phyloP scores from a whole-genome alignment of 1,140 invertebrate species.

The Leptinotarsa defecta region DNA sequence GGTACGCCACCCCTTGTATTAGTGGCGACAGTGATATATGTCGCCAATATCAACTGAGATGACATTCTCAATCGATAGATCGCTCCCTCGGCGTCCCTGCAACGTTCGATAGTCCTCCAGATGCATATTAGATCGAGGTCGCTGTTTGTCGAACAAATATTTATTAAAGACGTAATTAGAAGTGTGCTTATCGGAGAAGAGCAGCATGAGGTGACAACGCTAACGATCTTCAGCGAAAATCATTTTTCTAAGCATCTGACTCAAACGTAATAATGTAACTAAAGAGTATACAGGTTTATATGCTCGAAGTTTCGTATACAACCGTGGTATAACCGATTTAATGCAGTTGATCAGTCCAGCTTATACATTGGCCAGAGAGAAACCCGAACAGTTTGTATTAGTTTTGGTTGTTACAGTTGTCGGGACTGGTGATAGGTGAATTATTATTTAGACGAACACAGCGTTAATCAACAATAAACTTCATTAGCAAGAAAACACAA shows the following conservation, averaged over 20 bases:
- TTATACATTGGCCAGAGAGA: no score
- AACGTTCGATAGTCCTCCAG: conserved; percentile 16
- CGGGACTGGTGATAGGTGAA: no score
- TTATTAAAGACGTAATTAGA: conserved; percentile 18
- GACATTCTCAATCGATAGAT: conserved; percentile 37
- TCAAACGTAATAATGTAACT: no score
- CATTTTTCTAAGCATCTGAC: neutral
- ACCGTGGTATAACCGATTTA: no score
- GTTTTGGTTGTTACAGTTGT: no score
- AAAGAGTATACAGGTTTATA: no score
- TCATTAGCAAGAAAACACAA: no score
- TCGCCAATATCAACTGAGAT: conserved; percentile 38
- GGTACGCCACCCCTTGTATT: conserved; percentile 28
- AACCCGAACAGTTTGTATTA: no score
- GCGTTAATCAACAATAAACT: no score
- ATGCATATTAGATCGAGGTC: conserved; percentile 31
- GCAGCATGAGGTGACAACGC: neutral
- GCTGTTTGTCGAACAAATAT: conserved; percentile 18
- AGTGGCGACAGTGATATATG: conserved; percentile 42
- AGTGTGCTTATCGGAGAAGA: neutral
- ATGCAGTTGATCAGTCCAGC: no score
- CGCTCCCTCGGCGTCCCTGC: conserved; percentile 11
- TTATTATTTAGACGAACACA: no score
- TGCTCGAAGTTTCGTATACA: no score
- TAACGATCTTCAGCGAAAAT: neutral